Percentiles rank a stretch among this genome's conserved stretches.
Evolutionary conservation across 1,140 invertebrate species (phyloP).

Genomic region (Chironomus tepperi): DNA sequence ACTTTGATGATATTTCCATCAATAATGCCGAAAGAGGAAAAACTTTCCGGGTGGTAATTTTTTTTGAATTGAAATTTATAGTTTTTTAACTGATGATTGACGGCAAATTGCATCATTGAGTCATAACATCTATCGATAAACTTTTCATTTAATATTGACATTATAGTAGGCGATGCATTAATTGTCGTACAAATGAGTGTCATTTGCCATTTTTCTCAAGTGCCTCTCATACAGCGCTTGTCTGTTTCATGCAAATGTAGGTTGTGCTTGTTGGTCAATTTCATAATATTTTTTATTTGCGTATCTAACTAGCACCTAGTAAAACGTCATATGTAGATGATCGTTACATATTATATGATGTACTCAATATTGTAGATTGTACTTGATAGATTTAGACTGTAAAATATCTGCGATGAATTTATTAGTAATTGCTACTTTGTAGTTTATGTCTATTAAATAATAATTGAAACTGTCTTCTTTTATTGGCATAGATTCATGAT

Average conservation of each 20-base stretch:
- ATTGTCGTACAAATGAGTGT: no score
- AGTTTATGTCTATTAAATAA: no score
- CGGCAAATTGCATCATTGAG: background rate
- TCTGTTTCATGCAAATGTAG: background rate
- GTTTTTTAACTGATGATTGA: background rate
- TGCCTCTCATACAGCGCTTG: background rate
- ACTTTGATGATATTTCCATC: background rate
- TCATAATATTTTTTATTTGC: background rate
- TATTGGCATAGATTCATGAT: background rate
- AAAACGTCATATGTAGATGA: no score
- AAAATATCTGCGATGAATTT: no score
- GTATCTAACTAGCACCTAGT: background rate
- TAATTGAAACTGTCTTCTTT: background rate
- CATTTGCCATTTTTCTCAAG: no score
- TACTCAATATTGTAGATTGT: no score
- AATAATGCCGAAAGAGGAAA: background rate
- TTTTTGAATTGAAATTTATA: background rate
- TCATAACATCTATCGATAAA: background rate
- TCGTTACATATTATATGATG: conserved; percentile 7
- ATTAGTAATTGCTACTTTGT: no score
- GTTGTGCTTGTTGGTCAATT: background rate
- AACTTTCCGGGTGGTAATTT: background rate
- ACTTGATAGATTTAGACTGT: no score
- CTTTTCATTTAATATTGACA: background rate
- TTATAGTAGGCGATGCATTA: no score